Evolutionary conservation across 2,113 vertebrate species (phyloP), one percentile per base, ranked within the genome.

Genomic region (Chinchilla lanigera): DNA sequence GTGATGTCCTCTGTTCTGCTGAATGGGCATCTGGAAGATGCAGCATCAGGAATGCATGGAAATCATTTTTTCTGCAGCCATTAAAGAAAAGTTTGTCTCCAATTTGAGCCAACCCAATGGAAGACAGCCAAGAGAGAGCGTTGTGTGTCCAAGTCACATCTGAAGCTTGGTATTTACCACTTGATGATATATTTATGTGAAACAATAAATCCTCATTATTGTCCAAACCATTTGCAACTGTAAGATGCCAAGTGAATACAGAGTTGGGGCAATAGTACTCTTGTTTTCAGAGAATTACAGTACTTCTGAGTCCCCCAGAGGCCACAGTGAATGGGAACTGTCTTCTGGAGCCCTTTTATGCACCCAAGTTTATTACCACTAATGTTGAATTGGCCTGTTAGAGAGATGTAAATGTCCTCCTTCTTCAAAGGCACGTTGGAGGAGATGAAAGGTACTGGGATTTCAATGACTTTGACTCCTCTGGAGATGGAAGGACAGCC

Each of bases 401-500:
- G 30, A 63, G 41, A 85, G 71, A 98, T 93, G 90, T 89, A 95
- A 97, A 97, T 93, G 96, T 52, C 71, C 78, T 93, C 87, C 28
- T 73, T 69, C 83, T 54, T 93, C 96, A 98, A 97, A 97, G 2
- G 8, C 22, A 7, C 13, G 20, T 91, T 95, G 52, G 52, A 96
- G 60, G 95, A 97, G 50, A 95, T 95, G 84, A 92, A 97, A 97
- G 94, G 90, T 56, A 94, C 41, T 88, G 38, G 61, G 95, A 95
- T 94, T 97, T 95, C 97, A 98, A 98, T 97, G 89, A 87, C 90
- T 96, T 81, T 93, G 88, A 95, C 93, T 98, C 67, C 65, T 97
- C 94, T 96, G 89, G 78, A 98, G 84, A 97, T 93, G 85, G 97
- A 97, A 94, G 96, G 97, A 97, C 93, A 96, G 5, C 5, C 83